Evolutionary conservation across 2,797 vertebrate genomes (phyloP).

Genomic region (Apogon hyalosoma): DNA sequence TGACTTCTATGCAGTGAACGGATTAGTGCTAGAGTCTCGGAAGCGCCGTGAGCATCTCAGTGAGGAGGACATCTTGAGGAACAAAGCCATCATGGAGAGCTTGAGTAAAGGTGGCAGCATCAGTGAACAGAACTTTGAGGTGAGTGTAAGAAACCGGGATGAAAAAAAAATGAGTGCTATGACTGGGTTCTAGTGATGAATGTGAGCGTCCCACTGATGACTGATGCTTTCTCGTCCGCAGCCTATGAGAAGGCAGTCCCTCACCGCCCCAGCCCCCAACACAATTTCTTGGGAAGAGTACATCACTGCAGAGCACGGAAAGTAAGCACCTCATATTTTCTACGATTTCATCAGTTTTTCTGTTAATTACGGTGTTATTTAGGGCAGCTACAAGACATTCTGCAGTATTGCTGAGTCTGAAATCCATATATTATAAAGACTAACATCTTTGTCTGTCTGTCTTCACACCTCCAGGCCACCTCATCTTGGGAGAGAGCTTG

Average conservation of each 20-base stretch:
- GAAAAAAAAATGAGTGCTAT: not conserved
- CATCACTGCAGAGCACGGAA: slow-evolving; percentile 93
- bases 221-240: slow-evolving; percentile 61
- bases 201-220: slow-evolving; percentile 7
- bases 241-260: slow-evolving; percentile 92
- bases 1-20: slow-evolving; percentile 94
- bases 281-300: slow-evolving; percentile 97
- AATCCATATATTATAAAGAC: slow-evolving; percentile 20
- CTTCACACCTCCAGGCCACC: slow-evolving; percentile 86
- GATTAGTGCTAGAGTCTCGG: slow-evolving; percentile 92
- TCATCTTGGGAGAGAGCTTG: slow-evolving; percentile 93
- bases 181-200: not conserved
- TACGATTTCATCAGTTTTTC: slow-evolving; percentile 13
- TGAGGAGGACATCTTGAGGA: slow-evolving; percentile 95
- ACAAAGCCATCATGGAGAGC: slow-evolving; percentile 98
- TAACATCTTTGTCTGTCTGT: slow-evolving; percentile 36
- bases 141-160: slow-evolving; percentile 51
- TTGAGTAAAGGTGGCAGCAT: slow-evolving; percentile 94
- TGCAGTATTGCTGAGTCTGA: slow-evolving; percentile 12
- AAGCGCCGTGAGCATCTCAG: slow-evolving; percentile 95
- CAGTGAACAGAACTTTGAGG: slow-evolving; percentile 95
- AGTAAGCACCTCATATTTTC: slow-evolving; percentile 80
- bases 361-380: slow-evolving; percentile 21
- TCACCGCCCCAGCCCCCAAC: slow-evolving; percentile 90
- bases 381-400: slow-evolving; percentile 9